Evolutionary conservation across 2,113 vertebrate genomes (phyloP).

Genomic region (Corythaixoides concolor): DNA sequence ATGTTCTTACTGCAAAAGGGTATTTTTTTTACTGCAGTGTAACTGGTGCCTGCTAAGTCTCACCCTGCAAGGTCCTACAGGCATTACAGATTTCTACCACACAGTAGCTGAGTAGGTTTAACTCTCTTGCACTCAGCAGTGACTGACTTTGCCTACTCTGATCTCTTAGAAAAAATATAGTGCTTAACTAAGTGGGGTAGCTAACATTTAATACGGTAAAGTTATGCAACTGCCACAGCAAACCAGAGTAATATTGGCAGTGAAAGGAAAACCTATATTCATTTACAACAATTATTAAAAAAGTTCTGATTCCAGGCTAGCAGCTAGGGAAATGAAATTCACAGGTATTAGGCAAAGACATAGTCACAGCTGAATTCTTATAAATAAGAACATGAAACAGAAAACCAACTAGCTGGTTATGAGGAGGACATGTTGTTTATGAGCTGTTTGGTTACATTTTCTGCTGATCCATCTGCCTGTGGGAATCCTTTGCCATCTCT

Average conservation of each 20-base stretch:
- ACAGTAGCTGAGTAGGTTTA: not conserved
- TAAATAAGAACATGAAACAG: not conserved
- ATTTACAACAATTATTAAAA: not conserved
- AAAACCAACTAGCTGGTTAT: not conserved
- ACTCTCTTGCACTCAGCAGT: not conserved
- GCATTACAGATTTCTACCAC: not conserved
- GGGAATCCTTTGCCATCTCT: slow-evolving; percentile 44
- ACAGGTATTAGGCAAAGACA: not conserved
- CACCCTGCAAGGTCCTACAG: not conserved
- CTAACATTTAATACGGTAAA: not conserved
- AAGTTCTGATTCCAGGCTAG: not conserved
- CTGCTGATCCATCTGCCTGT: slow-evolving; percentile 33
- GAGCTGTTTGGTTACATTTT: slow-evolving; percentile 29
- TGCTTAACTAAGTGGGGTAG: not conserved
- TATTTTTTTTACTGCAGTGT: not conserved
- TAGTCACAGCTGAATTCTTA: not conserved
- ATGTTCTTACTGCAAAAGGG: not conserved
- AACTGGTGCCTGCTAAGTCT: not conserved
- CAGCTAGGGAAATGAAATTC: not conserved
- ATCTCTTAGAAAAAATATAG: not conserved
- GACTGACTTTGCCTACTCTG: not conserved
- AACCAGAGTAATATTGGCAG: not conserved
- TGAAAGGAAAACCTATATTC: not conserved
- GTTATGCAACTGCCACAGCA: not conserved
- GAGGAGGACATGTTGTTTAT: slow-evolving; percentile 27